Evolutionary conservation across 2,113 vertebrate species (phyloP).

Genomic region (Grus americana): DNA sequence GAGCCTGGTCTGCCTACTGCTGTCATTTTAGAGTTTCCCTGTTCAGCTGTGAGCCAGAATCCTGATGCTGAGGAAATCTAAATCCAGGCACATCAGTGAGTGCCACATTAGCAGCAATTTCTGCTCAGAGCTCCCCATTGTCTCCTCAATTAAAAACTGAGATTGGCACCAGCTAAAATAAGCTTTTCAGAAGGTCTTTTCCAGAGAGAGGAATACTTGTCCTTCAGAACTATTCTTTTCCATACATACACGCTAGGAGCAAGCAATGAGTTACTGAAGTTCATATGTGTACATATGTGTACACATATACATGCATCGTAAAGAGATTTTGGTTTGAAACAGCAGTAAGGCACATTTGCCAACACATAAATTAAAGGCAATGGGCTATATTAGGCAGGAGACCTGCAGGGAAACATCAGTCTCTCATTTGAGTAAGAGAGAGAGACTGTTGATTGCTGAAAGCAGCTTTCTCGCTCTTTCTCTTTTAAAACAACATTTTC

Average conservation of each 20-base stretch:
- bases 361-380: not conserved
- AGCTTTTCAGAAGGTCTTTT: not conserved
- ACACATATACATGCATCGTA: rapidly evolving
- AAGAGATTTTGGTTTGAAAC: not conserved
- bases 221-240: not conserved
- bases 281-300: too few relatives aligned
- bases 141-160: not conserved
- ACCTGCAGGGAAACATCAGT: not conserved
- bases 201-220: not conserved
- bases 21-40: not conserved
- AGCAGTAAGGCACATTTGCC: not conserved
- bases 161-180: not conserved
- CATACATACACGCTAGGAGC: not conserved
- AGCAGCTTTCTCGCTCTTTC: not conserved
- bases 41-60: not conserved
- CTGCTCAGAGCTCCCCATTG: not conserved
- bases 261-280: not conserved
- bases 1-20: not conserved
- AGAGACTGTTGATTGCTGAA: not conserved
- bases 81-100: not conserved
- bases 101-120: not conserved
- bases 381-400: not conserved
- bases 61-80: not conserved
- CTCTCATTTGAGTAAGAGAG: not conserved
- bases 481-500: not conserved